phyloP scores from a whole-genome alignment of 1,140 invertebrate species.

The Mactra quadrangularis region DNA sequence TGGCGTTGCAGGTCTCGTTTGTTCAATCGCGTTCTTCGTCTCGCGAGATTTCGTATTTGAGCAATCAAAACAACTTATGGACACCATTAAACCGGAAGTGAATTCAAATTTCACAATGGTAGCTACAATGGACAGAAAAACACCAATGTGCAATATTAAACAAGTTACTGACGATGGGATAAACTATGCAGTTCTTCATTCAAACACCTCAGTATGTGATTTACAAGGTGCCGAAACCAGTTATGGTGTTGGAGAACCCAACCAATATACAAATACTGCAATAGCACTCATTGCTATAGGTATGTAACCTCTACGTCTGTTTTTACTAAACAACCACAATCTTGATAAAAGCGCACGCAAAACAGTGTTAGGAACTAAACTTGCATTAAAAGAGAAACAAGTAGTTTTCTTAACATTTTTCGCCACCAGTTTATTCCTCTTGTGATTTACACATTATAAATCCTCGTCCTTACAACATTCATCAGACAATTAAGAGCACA shows the following conservation, averaged over 20 bases:
- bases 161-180: not conserved
- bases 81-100: not conserved
- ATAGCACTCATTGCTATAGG: constrained; percentile 66
- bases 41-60: constrained; percentile 41
- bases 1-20: constrained; percentile 62
- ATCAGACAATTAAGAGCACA: too few relatives aligned
- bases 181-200: constrained; percentile 4
- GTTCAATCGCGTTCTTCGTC: constrained; percentile 60
- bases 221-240: constrained; percentile 35
- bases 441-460: too few relatives aligned
- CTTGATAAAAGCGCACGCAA: too few relatives aligned
- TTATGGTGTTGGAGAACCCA: constrained; percentile 61
- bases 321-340: too few relatives aligned
- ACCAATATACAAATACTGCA: constrained; percentile 60
- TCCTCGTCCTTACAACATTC: too few relatives aligned
- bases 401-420: too few relatives aligned
- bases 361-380: too few relatives aligned
- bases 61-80: constrained; percentile 4
- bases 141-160: constrained; percentile 41
- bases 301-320: not conserved
- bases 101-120: not conserved
- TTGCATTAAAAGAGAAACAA: too few relatives aligned
- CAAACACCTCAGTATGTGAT: constrained; percentile 36
- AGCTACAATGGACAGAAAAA: not conserved
- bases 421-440: too few relatives aligned